These are phyloP conservation scores for Polymixis flavicincta DNA, from an alignment of 2,888 invertebrate species.

Conservation along the genomic window DNA sequence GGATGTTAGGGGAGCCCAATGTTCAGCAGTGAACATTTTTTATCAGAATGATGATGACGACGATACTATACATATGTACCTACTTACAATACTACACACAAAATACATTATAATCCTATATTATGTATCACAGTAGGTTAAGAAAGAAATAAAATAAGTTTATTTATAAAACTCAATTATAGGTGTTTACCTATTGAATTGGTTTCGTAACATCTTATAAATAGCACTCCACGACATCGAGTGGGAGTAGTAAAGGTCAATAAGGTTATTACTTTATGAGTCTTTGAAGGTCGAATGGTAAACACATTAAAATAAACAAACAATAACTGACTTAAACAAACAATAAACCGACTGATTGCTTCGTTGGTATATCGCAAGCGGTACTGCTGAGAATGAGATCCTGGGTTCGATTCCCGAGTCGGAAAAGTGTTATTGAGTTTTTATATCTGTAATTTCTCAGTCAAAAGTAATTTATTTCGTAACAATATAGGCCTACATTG, in stretches of 20 bases:
- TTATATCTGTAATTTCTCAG: too few species aligned
- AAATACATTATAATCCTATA: background rate
- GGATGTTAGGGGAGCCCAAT: background rate
- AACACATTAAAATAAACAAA: too few species aligned
- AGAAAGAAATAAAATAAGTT: background rate
- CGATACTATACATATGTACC: background rate
- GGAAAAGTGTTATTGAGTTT: too few species aligned
- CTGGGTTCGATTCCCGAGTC: too few species aligned
- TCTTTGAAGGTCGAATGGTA: background rate
- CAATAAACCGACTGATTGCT: too few species aligned
- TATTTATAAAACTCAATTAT: background rate
- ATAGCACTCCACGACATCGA: background rate
- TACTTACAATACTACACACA: too few species aligned
- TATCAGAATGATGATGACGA: background rate
- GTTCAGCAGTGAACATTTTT: background rate
- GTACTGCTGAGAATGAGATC: too few species aligned
- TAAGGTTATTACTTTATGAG: background rate
- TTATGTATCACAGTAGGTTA: background rate
- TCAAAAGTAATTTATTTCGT: too few species aligned
- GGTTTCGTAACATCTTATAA: constrained; percentile 1
- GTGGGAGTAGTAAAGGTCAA: constrained; percentile 16
- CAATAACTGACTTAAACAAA: too few species aligned
- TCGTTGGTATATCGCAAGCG: too few species aligned
- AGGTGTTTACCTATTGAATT: constrained; percentile 14
- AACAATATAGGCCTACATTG: too few species aligned